phyloP scores from a whole-genome alignment of 2,113 vertebrate genomes.

The Polyodon spathula region DNA sequence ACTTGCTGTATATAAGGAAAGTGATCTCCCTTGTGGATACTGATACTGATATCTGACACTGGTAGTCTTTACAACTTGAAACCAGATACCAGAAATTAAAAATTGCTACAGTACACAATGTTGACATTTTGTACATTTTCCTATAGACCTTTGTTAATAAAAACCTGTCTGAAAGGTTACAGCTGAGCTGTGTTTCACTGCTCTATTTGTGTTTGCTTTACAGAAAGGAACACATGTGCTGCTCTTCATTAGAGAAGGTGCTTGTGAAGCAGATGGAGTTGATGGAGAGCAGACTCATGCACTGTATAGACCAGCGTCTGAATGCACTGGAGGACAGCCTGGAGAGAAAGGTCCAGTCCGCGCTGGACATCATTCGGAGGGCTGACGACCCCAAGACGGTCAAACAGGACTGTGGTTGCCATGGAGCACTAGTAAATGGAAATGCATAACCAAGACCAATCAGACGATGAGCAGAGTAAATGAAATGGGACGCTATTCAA shows the following conservation, averaged over 20 bases:
- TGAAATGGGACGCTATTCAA: too few relatives aligned
- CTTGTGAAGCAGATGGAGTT: slow-evolving; percentile 51
- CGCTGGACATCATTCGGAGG: not conserved
- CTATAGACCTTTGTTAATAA: too few relatives aligned
- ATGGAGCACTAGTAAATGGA: too few relatives aligned
- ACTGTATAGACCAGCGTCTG: slow-evolving; percentile 54
- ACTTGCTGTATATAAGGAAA: too few relatives aligned
- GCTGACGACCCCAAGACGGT: too few relatives aligned
- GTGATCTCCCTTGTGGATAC: not conserved
- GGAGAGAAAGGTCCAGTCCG: slow-evolving; percentile 36
- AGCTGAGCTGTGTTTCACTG: not conserved
- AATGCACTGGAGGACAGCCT: slow-evolving; percentile 55
- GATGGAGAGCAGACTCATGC: slow-evolving; percentile 56
- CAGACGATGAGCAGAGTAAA: too few relatives aligned
- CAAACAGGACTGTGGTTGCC: too few relatives aligned
- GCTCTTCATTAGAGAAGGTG: slow-evolving; percentile 33
- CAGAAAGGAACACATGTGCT: slow-evolving; percentile 26
- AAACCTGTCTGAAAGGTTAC: too few relatives aligned
- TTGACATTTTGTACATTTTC: too few relatives aligned
- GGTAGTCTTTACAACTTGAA: not conserved
- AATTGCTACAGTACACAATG: too few relatives aligned
- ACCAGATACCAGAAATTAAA: too few relatives aligned
- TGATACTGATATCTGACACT: slow-evolving; percentile 1
- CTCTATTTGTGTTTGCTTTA: not conserved
- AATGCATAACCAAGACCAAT: too few relatives aligned